Evolutionary conservation across 1,140 invertebrate genomes (phyloP).

Genomic region (Bombus superbus): DNA sequence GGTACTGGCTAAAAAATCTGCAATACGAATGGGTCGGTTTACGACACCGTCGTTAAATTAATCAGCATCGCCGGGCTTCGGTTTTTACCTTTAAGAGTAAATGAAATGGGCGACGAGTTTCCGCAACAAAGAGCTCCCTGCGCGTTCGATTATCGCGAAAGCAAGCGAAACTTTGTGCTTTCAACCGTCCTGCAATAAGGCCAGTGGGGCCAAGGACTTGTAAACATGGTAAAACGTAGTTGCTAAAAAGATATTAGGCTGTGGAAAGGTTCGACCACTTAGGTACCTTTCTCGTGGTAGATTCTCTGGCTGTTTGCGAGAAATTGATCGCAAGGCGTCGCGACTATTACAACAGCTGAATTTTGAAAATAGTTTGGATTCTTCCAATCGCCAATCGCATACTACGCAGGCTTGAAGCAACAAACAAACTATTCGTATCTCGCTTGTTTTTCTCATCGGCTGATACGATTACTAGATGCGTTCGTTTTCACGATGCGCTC

Average conservation of each 20-base stretch:
- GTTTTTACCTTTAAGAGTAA: not conserved
- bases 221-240: conserved; percentile 6
- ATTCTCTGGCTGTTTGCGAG: not conserved
- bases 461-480: not conserved
- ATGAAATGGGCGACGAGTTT: not conserved
- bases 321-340: not conserved
- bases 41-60: conserved; percentile 16
- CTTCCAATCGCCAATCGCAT: not conserved
- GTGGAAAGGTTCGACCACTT: conserved; percentile 47
- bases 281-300: not conserved
- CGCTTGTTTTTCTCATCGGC: not conserved
- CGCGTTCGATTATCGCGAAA: rapidly evolving
- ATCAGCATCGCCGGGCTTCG: not conserved
- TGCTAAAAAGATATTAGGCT: conserved; percentile 63
- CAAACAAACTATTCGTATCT: not conserved
- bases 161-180: too few species aligned
- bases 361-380: not conserved
- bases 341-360: not conserved
- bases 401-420: not conserved
- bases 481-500: too few species aligned
- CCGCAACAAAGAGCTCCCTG: not conserved
- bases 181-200: too few species aligned
- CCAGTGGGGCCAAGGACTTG: not conserved
- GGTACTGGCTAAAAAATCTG: not conserved
- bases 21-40: not conserved